A percentile compares a stretch with the other conserved stretches of the same genome.
phyloP scores from a whole-genome alignment of 2,797 vertebrate species.

The Taenioides sp. region DNA sequence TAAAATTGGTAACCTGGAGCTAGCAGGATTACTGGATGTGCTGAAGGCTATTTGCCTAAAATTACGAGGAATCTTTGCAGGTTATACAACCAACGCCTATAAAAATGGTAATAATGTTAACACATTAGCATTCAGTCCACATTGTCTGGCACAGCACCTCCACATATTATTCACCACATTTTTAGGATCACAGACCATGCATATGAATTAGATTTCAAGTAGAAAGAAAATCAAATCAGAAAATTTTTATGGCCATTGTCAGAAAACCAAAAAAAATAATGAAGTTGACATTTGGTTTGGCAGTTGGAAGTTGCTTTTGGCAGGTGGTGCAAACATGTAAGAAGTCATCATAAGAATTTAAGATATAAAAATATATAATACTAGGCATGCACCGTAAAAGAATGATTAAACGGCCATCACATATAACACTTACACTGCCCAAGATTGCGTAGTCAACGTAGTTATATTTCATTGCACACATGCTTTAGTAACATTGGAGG shows the following conservation, averaged over 20 bases:
- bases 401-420: no score
- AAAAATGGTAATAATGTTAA: background rate
- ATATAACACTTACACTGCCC: no score
- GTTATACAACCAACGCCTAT: background rate
- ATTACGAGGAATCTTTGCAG: background rate
- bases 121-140: background rate
- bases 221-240: no score
- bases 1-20: background rate
- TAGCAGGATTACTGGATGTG: background rate
- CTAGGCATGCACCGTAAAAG: no score
- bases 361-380: no score
- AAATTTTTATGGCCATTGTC: background rate
- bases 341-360: no score
- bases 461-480: background rate
- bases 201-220: background rate
- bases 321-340: no score
- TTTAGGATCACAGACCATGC: background rate
- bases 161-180: constrained; percentile 1
- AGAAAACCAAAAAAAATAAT: background rate
- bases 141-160: background rate
- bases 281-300: background rate
- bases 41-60: background rate
- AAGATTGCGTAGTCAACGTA: background rate
- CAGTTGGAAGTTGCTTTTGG: background rate
- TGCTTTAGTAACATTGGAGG: background rate